phyloP scores from a whole-genome alignment of 2,888 invertebrate species.

The Oxycera nigricornis region DNA sequence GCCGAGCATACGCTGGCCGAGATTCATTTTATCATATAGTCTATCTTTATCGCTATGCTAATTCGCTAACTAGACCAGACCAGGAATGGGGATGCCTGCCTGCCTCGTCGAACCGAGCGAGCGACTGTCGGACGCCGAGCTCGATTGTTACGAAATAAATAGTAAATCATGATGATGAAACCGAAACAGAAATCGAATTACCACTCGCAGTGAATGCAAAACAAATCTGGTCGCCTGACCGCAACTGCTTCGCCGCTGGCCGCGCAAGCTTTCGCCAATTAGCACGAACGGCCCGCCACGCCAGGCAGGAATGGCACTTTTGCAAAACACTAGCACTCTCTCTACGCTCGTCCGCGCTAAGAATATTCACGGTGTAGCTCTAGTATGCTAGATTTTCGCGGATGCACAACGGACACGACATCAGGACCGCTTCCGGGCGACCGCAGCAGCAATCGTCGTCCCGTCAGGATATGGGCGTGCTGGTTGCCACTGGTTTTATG shows the following conservation, averaged over 20 bases:
- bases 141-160: not conserved
- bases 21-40: not conserved
- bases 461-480: constrained; percentile 2
- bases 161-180: not conserved
- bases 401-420: not conserved
- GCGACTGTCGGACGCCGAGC: no score
- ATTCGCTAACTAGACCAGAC: no score
- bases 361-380: no score
- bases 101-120: no score
- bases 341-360: not conserved
- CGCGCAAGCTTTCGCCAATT: not conserved
- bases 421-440: not conserved
- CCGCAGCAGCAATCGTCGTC: not conserved
- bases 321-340: not conserved
- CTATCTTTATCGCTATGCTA: not conserved
- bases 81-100: no score
- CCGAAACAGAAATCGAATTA: not conserved
- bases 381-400: not conserved
- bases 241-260: not conserved
- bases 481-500: no score
- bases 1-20: not conserved
- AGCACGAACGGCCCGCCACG: not conserved
- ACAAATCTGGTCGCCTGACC: not conserved
- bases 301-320: not conserved
- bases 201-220: not conserved